Conservation (phyloP, 1,140 invertebrate species). For the Neodiprion pinetum region DNA sequence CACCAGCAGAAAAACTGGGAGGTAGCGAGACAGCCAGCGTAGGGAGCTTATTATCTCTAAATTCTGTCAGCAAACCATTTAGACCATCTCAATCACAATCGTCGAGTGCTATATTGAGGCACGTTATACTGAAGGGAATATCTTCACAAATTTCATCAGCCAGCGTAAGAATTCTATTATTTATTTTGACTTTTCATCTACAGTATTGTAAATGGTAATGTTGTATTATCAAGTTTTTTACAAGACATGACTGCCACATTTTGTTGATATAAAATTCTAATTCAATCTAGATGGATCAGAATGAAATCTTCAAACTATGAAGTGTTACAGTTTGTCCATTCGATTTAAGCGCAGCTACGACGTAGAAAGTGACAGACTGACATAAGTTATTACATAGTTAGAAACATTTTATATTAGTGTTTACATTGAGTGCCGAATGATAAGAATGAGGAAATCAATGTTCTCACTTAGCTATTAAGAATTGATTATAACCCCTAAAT, state of each 20-base stretch:
- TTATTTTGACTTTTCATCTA: conserved; percentile 19
- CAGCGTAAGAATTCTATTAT: conserved; percentile 64
- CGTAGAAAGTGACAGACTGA: no score
- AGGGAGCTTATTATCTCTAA: conserved; percentile 55
- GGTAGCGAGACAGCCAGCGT: conserved; percentile 56
- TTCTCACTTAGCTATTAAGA: no score
- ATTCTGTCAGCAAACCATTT: conserved; percentile 55
- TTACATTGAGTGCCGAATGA: no score
- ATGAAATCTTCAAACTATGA: no score
- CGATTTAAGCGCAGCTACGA: no score
- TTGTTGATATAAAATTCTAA: neutral
- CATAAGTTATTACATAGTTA: no score
- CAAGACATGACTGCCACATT: neutral
- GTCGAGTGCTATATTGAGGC: conserved; percentile 79
- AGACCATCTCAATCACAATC: conserved; percentile 58
- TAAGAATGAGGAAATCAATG: no score
- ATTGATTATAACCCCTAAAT: no score
- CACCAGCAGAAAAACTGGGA: conserved; percentile 47
- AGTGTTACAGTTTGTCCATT: no score
- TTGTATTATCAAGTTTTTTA: conserved; percentile 9
- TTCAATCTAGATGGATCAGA: no score
- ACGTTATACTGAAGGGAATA: conserved; percentile 83
- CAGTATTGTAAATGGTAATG: conserved; percentile 8
- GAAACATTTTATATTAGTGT: no score
- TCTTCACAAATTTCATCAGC: conserved; percentile 86